Conservation (phyloP, 64 coral and sea anemone species). For the Montipora foliosa region DNA sequence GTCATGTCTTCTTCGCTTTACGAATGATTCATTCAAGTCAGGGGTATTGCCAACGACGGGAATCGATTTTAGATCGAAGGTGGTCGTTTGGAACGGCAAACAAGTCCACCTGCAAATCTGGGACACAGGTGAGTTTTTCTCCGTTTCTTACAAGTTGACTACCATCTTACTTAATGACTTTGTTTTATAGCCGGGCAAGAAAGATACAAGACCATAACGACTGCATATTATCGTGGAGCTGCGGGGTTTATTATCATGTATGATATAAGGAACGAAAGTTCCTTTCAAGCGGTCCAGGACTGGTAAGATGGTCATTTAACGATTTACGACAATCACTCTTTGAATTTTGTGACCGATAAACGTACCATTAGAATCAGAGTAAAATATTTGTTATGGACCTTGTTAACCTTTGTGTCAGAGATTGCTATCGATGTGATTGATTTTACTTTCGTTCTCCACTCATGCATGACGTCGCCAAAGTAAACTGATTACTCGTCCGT, state of each 20-base stretch:
- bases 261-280: conserved; percentile 98
- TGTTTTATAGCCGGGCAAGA: conserved; percentile 94
- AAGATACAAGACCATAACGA: conserved; percentile 97
- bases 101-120: conserved; percentile 98
- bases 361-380: too few species aligned
- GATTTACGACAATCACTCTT: too few species aligned
- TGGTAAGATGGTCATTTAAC: conserved; percentile 49
- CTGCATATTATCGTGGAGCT: conserved; percentile 96
- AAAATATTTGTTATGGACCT: too few species aligned
- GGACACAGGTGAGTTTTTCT: conserved; percentile 84
- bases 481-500: too few species aligned
- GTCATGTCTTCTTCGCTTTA: conserved; percentile 96
- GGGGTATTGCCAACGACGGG: conserved; percentile 94
- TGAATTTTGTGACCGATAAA: too few species aligned
- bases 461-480: too few species aligned
- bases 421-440: too few species aligned
- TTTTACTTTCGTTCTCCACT: too few species aligned
- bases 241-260: conserved; percentile 99
- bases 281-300: conserved; percentile 93
- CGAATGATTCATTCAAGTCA: conserved; percentile 95
- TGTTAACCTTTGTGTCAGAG: too few species aligned
- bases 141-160: not conserved
- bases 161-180: not conserved
- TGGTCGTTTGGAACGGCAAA: conserved; percentile 95
- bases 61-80: conserved; percentile 99